A percentile compares a stretch with the other conserved stretches of the same genome.
Evolutionary conservation across 2,888 invertebrate species (phyloP).

Genomic region (Drosophila eohydei): DNA sequence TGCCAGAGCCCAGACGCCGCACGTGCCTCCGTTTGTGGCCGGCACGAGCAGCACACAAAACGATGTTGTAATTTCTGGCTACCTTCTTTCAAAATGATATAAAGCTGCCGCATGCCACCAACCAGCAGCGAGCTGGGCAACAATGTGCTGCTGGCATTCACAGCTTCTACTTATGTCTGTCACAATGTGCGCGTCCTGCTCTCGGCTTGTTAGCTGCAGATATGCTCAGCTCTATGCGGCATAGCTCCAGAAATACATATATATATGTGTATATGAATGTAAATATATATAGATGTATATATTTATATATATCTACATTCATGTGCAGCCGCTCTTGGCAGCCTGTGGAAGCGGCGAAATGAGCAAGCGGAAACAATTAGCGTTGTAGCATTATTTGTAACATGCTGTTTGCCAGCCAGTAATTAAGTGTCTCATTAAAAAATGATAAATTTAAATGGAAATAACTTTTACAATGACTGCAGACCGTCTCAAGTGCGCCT

Average conservation of each 20-base stretch:
- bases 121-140: conserved; percentile 17
- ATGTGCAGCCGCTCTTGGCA: conserved; percentile 15
- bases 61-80: conserved; percentile 67
- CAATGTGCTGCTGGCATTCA: conserved; percentile 47
- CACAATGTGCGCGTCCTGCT: conserved; percentile 1
- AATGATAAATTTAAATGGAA: conserved; percentile 80
- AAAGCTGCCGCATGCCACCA: conserved; percentile 43
- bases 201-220: conserved; percentile 2
- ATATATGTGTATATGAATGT: background rate
- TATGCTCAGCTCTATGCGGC: background rate
- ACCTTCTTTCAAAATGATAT: conserved; percentile 67
- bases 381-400: conserved; percentile 78
- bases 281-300: conserved; percentile 4
- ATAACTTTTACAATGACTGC: conserved; percentile 56
- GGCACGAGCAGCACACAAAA: conserved; percentile 35
- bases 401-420: conserved; percentile 70
- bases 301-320: background rate
- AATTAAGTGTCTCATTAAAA: conserved; percentile 80
- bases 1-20: conserved; percentile 42
- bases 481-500: conserved; percentile 56
- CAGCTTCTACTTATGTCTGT: conserved; percentile 23
- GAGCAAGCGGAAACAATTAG: conserved; percentile 80
- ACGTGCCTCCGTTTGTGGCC: conserved; percentile 62
- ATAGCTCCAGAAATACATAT: background rate
- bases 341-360: conserved; percentile 51